Base-by-base conservation (phyloP, 2,797 vertebrate species). In the Neosilurus mollespiculum region DNA sequence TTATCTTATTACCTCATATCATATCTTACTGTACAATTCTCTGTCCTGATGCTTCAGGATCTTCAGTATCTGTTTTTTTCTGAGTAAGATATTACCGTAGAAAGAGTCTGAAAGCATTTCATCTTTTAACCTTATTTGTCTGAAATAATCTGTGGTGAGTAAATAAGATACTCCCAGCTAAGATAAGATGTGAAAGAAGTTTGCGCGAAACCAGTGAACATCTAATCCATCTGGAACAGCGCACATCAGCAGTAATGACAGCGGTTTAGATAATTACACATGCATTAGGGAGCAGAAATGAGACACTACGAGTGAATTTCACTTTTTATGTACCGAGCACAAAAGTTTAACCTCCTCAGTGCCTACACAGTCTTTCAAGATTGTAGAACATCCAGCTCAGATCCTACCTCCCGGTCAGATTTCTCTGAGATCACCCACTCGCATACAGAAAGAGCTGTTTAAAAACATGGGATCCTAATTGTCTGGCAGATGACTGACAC, bases 201-300 rank as follows among this genome's bases (percentile, higher is more conserved):
- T 70, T 70, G 67, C 5, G 18, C n/a, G n/a, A n/a, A n/a, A n/a
- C n/a, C n/a, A n/a, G n/a, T n/a, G n/a, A n/a, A n/a, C n/a, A n/a
- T n/a, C n/a, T 75, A 30, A 22, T 58, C 26, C 53, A 34, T 30
- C 72, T 7, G 30, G 11, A 56, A 56, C 24, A 3, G 12, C 11
- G n/a, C 70, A 54, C 70, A 72, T 53, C 70, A 54, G 51, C 70
- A 54, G 51, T 72, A 54, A 54, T 26, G 51, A 72, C 49, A 34
- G 53, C 53, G 20, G 72, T 75, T 56, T 58, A 18, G 56, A 16
- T 58, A 58, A 75, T 58, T 75, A 16, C 26, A 4, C 4, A 34
- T 2, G 24, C 24, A 73, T 56, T 18, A 73, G 51, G 30, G 49
- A 24, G 12, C 49, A 72, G 53, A 58, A 34, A 75, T 58, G 12